A percentile compares a stretch with the other conserved stretches of the same genome.
Evolutionary conservation across 2,113 vertebrate species (phyloP).

Genomic region (Aegotheles bennettii): DNA sequence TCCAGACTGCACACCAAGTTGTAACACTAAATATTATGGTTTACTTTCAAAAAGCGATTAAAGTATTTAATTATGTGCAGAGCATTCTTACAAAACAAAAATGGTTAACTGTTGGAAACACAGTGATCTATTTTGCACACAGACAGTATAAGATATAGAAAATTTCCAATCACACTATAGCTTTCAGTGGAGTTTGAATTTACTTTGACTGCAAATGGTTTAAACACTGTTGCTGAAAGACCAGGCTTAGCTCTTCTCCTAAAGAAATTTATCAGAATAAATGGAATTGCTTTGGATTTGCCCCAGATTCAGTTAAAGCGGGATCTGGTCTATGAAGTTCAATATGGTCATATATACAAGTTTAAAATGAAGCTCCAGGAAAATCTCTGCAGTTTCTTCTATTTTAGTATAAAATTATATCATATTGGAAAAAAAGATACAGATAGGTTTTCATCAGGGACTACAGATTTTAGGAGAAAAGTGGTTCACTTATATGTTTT

Average conservation of each 20-base stretch:
- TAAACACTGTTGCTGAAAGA: neutral
- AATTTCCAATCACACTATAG: neutral
- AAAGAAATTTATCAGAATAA: neutral
- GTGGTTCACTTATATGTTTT: neutral
- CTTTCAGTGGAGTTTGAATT: neutral
- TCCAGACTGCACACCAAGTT: neutral
- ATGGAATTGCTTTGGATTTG: neutral
- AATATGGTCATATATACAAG: neutral
- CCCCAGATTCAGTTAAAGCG: neutral
- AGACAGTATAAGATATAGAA: neutral
- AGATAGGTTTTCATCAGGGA: neutral
- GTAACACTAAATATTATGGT: neutral
- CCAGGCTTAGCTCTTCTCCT: neutral
- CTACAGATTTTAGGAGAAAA: neutral
- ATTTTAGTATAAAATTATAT: neutral
- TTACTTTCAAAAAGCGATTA: neutral
- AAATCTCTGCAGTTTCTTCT: neutral
- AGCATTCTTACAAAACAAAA: neutral
- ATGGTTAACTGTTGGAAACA: neutral
- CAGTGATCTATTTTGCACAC: neutral
- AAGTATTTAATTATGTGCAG: neutral
- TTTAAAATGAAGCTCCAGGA: too few species aligned
- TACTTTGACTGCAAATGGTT: neutral
- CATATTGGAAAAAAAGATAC: neutral
- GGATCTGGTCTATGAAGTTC: neutral